Evolutionary conservation across 2,797 vertebrate species (phyloP).

Genomic region (Echiichthys vipera): DNA sequence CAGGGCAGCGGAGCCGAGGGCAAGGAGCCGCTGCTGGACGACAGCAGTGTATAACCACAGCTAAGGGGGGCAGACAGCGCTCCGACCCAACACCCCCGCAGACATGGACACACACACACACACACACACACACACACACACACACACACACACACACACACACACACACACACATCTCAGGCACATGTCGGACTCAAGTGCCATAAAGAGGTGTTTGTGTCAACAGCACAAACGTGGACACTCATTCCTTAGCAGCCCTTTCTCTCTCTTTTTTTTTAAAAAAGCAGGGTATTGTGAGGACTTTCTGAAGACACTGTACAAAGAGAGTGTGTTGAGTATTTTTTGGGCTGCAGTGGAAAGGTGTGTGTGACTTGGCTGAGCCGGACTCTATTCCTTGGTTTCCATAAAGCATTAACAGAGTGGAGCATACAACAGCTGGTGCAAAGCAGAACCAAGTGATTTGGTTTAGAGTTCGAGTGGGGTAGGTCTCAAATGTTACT

Average conservation of each 20-base stretch:
- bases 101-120: conserved; percentile 57
- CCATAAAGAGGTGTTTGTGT: conserved; percentile 60
- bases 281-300: conserved; percentile 55
- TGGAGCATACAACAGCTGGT: conserved; percentile 40
- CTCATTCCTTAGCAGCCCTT: conserved; percentile 49
- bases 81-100: conserved; percentile 40
- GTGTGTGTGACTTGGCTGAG: conserved; percentile 42
- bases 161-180: conserved; percentile 53
- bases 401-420: conserved; percentile 56
- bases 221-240: conserved; percentile 69
- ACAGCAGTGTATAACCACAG: conserved; percentile 90
- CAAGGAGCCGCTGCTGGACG: conserved; percentile 92
- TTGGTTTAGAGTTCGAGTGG: conserved; percentile 49
- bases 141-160: conserved; percentile 59
- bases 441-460: conserved; percentile 32
- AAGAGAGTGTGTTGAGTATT: conserved; percentile 47
- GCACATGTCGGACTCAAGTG: conserved; percentile 56
- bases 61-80: conserved; percentile 54
- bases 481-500: conserved; percentile 63
- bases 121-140: conserved; percentile 51
- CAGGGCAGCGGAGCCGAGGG: conserved; percentile 86
- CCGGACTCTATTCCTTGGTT: conserved; percentile 64
- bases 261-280: conserved; percentile 22
- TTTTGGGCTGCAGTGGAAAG: conserved; percentile 60
- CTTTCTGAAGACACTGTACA: conserved; percentile 47